phyloP scores from a whole-genome alignment of 1,140 invertebrate species.

The Drosophila athabasca region DNA sequence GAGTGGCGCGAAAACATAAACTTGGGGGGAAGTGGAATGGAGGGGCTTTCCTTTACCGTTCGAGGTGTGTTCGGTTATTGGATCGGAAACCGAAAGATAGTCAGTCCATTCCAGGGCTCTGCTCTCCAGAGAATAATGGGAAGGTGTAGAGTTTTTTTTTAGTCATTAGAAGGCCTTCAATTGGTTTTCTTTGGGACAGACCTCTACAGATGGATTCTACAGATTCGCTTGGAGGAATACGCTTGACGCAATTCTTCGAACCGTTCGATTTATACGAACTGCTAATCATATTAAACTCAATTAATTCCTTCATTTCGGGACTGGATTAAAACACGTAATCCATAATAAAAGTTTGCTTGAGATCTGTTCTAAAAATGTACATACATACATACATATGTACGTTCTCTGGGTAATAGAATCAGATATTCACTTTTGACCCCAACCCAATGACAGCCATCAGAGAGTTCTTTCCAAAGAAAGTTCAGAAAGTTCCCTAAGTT shows the following conservation, averaged over 20 bases:
- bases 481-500: no score
- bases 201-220: no score
- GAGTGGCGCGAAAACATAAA: slow-evolving; percentile 23
- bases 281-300: slow-evolving; percentile 28
- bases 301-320: slow-evolving; percentile 1
- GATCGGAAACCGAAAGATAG: background rate
- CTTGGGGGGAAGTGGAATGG: background rate
- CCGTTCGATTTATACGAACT: slow-evolving; percentile 19
- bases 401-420: no score
- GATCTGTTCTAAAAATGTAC: no score
- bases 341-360: background rate
- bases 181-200: no score
- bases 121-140: background rate
- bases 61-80: slow-evolving; percentile 36
- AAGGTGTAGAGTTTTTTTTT: background rate
- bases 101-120: no score
- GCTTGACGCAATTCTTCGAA: background rate
- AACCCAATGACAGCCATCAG: no score
- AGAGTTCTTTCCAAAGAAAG: no score
- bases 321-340: background rate
- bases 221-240: no score
- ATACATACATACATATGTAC: no score
- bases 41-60: slow-evolving; percentile 20
- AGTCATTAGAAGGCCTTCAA: no score
- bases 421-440: no score